Evolutionary conservation across 2,113 vertebrate species (phyloP).

Genomic region (Climacteris rufus): DNA sequence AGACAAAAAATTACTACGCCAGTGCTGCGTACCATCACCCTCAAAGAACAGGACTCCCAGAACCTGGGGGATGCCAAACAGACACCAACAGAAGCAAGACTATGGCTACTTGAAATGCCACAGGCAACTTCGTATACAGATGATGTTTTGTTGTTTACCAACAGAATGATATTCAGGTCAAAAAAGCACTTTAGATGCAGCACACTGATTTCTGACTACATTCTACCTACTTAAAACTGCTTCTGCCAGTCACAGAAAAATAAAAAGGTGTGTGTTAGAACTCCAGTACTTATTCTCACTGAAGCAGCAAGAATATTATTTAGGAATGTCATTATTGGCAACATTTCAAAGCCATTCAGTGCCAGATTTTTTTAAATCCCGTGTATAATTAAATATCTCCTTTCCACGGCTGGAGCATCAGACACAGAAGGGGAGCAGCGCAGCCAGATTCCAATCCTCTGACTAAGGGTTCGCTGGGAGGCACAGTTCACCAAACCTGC

Average conservation of each 20-base stretch:
- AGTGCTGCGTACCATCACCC: not conserved
- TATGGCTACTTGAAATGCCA: not conserved
- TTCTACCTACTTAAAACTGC: not conserved
- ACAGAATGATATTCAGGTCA: not conserved
- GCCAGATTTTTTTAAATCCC: not conserved
- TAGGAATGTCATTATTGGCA: not conserved
- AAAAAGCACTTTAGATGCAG: not conserved
- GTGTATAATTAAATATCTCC: conserved; percentile 9
- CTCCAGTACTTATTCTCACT: not conserved
- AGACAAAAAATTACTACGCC: not conserved
- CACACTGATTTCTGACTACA: not conserved
- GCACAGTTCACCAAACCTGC: not conserved
- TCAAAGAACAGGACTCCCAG: not conserved
- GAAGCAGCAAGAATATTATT: conserved; percentile 19
- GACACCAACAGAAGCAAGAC: not conserved
- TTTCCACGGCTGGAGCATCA: not conserved
- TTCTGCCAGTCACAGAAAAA: not conserved
- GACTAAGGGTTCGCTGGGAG: not conserved
- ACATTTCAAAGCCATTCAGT: not conserved
- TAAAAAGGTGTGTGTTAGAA: not conserved
- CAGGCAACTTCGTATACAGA: not conserved
- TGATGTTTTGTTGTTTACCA: not conserved
- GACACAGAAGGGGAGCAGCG: no score
- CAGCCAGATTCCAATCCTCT: not conserved
- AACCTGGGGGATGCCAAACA: not conserved